Percentiles rank a stretch among this genome's conserved stretches.
Conservation (phyloP, 2,797 vertebrate species). For the Hemitrygon akajei region DNA sequence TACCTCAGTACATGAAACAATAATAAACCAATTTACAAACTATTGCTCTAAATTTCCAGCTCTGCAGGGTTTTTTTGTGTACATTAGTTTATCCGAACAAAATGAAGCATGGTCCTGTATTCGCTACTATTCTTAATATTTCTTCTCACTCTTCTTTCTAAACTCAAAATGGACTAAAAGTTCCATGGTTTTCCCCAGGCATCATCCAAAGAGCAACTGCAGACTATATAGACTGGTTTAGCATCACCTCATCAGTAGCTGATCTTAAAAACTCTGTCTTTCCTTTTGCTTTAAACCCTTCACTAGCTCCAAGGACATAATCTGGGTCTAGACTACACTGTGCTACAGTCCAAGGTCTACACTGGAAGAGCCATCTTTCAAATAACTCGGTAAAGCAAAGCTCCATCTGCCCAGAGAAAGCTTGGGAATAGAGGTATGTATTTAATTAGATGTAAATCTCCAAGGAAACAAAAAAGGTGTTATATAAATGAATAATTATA, state of each 20-base stretch:
- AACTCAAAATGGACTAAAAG: not conserved
- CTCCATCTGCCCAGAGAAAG: no score
- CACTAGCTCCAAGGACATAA: not conserved
- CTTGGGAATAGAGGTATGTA: not conserved
- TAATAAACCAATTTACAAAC: no score
- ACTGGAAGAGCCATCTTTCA: not conserved
- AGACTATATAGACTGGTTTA: no score
- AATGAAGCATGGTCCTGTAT: not conserved
- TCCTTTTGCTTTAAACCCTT: not conserved
- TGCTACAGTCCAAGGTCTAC: not conserved
- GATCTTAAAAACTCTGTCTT: not conserved
- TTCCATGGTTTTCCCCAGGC: not conserved
- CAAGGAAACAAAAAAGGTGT: not conserved
- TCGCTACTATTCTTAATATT: not conserved
- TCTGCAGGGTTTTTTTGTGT: no score
- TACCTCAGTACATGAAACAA: no score
- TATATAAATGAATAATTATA: not conserved
- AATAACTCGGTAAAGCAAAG: not conserved
- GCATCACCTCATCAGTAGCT: not conserved
- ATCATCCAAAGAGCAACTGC: not conserved
- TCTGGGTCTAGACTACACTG: not conserved
- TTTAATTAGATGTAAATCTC: not conserved
- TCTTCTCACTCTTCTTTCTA: not conserved
- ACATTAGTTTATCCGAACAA: no score
- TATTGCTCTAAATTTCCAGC: no score